Percentiles rank a stretch among this genome's conserved stretches.
These are phyloP conservation scores for Callipepla squamata DNA, from an alignment of 2,113 vertebrate species.

Conservation along the genomic window DNA sequence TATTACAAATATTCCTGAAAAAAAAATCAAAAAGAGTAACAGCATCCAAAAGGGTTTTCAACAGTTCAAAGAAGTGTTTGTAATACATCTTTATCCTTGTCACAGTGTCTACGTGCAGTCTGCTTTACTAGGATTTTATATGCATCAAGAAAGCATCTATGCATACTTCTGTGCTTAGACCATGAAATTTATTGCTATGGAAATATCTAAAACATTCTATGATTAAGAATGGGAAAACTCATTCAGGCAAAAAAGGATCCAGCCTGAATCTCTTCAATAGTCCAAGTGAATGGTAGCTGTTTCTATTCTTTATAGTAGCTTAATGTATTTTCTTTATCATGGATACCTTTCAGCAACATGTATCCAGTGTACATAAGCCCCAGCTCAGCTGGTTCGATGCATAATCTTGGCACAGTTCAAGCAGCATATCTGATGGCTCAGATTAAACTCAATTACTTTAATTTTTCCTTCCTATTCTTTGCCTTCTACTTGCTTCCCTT, in stretches of 20 bases:
- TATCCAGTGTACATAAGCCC: background rate
- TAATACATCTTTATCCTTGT: background rate
- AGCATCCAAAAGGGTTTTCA: background rate
- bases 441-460: background rate
- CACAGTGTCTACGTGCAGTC: background rate
- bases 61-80: background rate
- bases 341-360: background rate
- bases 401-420: background rate
- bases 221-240: background rate
- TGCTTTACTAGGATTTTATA: background rate
- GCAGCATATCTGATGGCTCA: background rate
- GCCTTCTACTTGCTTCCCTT: background rate
- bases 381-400: background rate
- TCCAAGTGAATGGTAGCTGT: background rate
- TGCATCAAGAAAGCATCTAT: background rate
- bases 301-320: background rate
- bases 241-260: background rate
- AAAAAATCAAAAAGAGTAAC: background rate
- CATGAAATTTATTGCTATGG: conserved; percentile 26
- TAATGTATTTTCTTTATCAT: background rate
- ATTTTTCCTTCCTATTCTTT: background rate
- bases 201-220: background rate
- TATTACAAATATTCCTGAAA: background rate
- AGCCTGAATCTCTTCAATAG: background rate
- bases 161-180: background rate